Percentiles rank a stretch among this genome's conserved stretches.
phyloP scores from a whole-genome alignment of 1,140 invertebrate species.

The Drosophila simulans region DNA sequence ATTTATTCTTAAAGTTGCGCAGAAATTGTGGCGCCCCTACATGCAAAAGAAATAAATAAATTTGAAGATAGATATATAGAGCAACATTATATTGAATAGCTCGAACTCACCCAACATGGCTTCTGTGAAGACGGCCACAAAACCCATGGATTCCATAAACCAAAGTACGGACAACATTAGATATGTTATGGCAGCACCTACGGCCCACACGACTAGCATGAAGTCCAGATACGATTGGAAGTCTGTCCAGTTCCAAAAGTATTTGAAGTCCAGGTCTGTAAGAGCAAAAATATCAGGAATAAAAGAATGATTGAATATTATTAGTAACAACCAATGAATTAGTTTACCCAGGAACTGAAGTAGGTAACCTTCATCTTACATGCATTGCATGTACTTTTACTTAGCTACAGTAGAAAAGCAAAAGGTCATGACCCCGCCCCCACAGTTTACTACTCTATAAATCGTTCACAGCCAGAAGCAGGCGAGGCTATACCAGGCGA shows the following conservation, averaged over 20 bases:
- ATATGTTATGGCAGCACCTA: conserved; percentile 94
- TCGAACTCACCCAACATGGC: conserved; percentile 92
- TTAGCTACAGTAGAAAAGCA: neutral
- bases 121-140: conserved; percentile 97
- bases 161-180: conserved; percentile 91
- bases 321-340: neutral
- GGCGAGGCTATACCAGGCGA: conserved; percentile 1
- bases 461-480: neutral
- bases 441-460: conserved; percentile 14
- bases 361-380: too few relatives aligned
- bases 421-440: conserved; percentile 21
- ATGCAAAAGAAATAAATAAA: conserved; percentile 1
- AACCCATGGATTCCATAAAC: conserved; percentile 96
- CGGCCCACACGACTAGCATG: conserved; percentile 93
- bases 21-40: conserved; percentile 93
- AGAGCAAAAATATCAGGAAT: conserved; percentile 37
- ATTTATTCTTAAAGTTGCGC: conserved; percentile 92
- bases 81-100: neutral
- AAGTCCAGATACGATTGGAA: conserved; percentile 98
- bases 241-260: conserved; percentile 99
- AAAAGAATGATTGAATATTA: conserved; percentile 2
- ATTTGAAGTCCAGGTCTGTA: conserved; percentile 94
- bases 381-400: neutral
- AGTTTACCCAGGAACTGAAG: too few relatives aligned
- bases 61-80: neutral